Evolutionary conservation across 2,888 invertebrate genomes (phyloP).

Genomic region (Villa cingulata): DNA sequence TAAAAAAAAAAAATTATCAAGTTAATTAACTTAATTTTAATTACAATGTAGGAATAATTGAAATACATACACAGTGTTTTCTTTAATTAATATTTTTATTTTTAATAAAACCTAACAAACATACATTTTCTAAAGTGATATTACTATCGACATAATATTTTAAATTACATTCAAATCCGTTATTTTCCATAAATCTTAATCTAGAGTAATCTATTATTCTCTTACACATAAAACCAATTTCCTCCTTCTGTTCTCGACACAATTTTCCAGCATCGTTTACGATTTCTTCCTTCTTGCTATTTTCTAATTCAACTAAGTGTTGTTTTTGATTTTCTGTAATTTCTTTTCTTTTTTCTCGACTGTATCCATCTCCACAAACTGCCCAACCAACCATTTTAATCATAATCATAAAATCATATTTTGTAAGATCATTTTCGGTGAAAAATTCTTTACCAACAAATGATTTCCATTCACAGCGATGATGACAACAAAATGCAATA

Average conservation of each 20-base stretch:
- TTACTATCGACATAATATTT: conserved; percentile 49
- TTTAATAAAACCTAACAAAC: conserved; percentile 42
- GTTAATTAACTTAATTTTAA: too few relatives aligned
- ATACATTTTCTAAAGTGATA: conserved; percentile 67
- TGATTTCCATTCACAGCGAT: conserved; percentile 58
- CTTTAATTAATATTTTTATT: too few relatives aligned
- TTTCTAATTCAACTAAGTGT: conserved; percentile 5
- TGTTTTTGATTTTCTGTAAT: conserved; percentile 16
- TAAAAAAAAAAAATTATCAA: too few relatives aligned
- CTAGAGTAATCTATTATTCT: conserved; percentile 65
- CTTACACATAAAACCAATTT: conserved; percentile 61
- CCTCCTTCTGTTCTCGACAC: conserved; percentile 40
- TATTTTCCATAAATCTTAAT: conserved; percentile 43
- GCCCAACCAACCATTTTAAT: conserved; percentile 82
- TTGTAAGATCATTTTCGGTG: conserved; percentile 40
- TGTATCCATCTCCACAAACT: conserved; percentile 60
- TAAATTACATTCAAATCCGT: conserved; percentile 47
- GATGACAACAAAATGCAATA: conserved; percentile 84
- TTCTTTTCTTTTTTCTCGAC: conserved; percentile 36
- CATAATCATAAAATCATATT: conserved; percentile 57
- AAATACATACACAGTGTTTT: too few relatives aligned
- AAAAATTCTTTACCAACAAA: conserved; percentile 57
- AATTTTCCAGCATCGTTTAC: conserved; percentile 16
- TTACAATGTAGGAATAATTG: too few relatives aligned
- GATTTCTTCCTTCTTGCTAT: conserved; percentile 20